These are phyloP conservation scores for Halisarca cf. caerulea DNA, from an alignment of 37 sponge, comb jelly and placozoan genomes.

Conservation along the genomic window DNA sequence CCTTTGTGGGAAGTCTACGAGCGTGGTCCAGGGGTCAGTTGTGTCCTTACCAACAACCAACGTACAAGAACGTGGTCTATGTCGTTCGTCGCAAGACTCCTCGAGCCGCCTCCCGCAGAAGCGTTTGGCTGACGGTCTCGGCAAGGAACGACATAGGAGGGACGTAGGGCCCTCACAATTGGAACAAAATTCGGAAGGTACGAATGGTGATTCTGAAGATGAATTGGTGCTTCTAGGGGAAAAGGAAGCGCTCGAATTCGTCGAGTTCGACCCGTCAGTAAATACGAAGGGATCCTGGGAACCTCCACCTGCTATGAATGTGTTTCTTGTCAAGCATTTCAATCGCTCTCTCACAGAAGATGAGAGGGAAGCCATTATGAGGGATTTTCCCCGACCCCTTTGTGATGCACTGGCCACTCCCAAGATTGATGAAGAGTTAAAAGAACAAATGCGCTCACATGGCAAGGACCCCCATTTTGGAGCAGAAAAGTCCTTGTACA, in stretches of 20 bases:
- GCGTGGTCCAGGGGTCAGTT: not conserved
- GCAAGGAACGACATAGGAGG: too few species aligned
- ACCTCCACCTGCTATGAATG: not conserved
- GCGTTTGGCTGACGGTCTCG: too few species aligned
- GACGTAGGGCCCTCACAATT: too few species aligned
- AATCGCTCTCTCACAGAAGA: conserved; percentile 10
- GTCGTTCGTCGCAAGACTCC: too few species aligned
- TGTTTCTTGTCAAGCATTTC: conserved; percentile 22
- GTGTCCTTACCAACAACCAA: too few species aligned
- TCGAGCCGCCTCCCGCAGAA: too few species aligned
- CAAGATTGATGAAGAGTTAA: not conserved
- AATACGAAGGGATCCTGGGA: conserved; percentile 9
- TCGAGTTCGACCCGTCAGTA: conserved; percentile 20
- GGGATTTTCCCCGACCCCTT: conserved; percentile 23
- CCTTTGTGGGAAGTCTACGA: conserved; percentile 17
- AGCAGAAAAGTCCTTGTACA: too few species aligned
- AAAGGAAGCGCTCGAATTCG: conserved; percentile 15
- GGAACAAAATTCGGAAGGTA: too few species aligned
- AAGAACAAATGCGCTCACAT: not conserved
- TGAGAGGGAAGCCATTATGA: conserved; percentile 24
- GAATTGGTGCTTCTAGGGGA: not conserved
- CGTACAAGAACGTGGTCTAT: too few species aligned
- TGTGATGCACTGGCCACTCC: conserved; percentile 1
- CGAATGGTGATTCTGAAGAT: conserved; percentile 15
- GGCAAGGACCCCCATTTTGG: conserved; percentile 33